These are phyloP conservation scores for Ctenicera cuprea DNA, from an alignment of 2,888 invertebrate species.

Conservation along the genomic window DNA sequence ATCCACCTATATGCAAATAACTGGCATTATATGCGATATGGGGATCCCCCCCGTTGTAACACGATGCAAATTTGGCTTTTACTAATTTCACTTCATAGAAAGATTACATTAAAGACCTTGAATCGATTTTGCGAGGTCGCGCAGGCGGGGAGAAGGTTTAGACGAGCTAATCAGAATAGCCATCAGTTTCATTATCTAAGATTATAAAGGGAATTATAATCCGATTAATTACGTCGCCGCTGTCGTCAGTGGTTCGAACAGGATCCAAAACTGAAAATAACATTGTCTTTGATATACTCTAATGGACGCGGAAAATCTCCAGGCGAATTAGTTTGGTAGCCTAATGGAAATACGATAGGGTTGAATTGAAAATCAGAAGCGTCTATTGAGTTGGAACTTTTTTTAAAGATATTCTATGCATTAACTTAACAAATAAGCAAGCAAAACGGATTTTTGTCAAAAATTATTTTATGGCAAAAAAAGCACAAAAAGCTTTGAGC, in stretches of 20 bases:
- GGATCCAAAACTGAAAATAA: conserved; percentile 30
- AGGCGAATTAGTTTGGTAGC: background rate
- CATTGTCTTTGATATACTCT: conserved; percentile 33
- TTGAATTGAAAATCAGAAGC: too few relatives aligned
- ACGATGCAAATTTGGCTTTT: conserved; percentile 6
- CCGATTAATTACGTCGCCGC: conserved; percentile 36
- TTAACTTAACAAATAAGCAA: too few relatives aligned
- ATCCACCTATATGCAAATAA: conserved; percentile 48
- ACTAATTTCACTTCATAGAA: background rate
- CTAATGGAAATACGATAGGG: too few relatives aligned
- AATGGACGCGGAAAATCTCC: conserved; percentile 24
- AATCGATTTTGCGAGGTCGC: background rate
- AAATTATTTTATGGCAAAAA: too few relatives aligned
- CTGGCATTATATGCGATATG: conserved; percentile 17
- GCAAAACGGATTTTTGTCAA: too few relatives aligned
- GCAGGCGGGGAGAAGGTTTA: background rate
- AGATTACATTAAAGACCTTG: too few relatives aligned
- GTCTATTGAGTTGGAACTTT: too few relatives aligned
- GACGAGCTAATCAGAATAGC: conserved; percentile 15
- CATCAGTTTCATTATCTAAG: conserved; percentile 33
- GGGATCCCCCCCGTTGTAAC: background rate
- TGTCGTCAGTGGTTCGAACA: conserved; percentile 25
- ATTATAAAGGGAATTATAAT: conserved; percentile 39
- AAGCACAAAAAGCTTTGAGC: too few relatives aligned
- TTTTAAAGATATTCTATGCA: too few relatives aligned